Evolutionary conservation across 2,113 vertebrate genomes (phyloP).

Genomic region (Bothrops jararaca): DNA sequence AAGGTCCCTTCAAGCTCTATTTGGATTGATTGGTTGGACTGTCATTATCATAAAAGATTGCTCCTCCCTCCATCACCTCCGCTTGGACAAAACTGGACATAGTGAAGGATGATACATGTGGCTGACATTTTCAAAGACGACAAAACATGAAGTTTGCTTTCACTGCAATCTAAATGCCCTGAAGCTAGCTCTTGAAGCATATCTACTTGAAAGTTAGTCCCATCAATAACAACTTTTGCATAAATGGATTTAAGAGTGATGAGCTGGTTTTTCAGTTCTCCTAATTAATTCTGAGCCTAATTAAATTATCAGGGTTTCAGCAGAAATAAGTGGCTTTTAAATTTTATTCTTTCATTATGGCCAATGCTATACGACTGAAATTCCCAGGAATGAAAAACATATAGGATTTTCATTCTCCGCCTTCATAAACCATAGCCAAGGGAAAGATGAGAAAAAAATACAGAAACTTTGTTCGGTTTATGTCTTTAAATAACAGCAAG

Average conservation of each 20-base stretch:
- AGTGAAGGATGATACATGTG: background rate
- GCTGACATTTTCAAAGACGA: constrained; percentile 4
- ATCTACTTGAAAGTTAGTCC: background rate
- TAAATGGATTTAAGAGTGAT: background rate
- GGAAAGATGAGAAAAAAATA: constrained; percentile 5
- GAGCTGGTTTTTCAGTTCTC: background rate
- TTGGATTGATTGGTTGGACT: background rate
- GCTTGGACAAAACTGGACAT: constrained; percentile 14
- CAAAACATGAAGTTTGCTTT: background rate
- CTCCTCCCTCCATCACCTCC: background rate
- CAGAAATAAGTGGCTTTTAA: background rate
- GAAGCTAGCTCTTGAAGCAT: background rate
- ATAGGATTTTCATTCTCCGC: background rate
- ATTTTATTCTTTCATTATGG: background rate
- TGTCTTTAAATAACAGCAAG: constrained; percentile 38
- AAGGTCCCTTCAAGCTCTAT: background rate
- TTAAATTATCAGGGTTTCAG: background rate
- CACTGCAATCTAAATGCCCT: background rate
- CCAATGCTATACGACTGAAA: constrained; percentile 11
- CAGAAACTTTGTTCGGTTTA: constrained; percentile 7
- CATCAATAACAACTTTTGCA: background rate
- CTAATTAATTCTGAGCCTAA: background rate
- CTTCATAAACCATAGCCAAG: background rate
- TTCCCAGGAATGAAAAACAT: background rate
- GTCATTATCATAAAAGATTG: background rate